A percentile compares a stretch with the other conserved stretches of the same genome.
Evolutionary conservation across 1,140 invertebrate genomes (phyloP).

Genomic region (Oncopeltus fasciatus): DNA sequence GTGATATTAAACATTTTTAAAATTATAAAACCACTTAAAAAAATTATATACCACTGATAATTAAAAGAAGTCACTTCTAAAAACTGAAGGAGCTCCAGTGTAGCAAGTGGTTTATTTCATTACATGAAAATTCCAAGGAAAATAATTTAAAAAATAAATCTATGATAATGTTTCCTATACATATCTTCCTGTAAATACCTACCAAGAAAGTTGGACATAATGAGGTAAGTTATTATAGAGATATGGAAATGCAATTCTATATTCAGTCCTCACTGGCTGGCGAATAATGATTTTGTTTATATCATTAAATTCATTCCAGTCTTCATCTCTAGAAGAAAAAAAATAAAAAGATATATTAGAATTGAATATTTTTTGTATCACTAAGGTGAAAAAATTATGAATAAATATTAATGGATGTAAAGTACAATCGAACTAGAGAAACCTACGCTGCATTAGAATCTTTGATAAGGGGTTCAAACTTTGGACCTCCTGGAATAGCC

Average conservation of each 20-base stretch:
- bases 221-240: slow-evolving; percentile 97
- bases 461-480: slow-evolving; percentile 98
- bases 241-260: slow-evolving; percentile 98
- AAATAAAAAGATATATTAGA: not conserved
- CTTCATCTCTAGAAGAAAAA: slow-evolving; percentile 67
- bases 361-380: no score
- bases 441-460: slow-evolving; percentile 78
- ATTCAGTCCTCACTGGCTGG: slow-evolving; percentile 96
- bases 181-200: no score
- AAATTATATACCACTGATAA: no score
- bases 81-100: not conserved
- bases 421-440: not conserved
- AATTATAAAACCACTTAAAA: no score
- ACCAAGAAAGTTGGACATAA: slow-evolving; percentile 89
- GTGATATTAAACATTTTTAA: no score
- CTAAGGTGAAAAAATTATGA: no score
- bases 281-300: slow-evolving; percentile 99
- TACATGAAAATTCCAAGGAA: no score
- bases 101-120: not conserved
- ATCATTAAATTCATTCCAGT: slow-evolving; percentile 99
- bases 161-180: no score
- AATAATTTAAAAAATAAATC: no score
- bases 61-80: no score
- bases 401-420: no score
- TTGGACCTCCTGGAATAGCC: slow-evolving; percentile 99